These are phyloP conservation scores for Drusus annulatus DNA, from an alignment of 1,140 invertebrate species.

Conservation along the genomic window DNA sequence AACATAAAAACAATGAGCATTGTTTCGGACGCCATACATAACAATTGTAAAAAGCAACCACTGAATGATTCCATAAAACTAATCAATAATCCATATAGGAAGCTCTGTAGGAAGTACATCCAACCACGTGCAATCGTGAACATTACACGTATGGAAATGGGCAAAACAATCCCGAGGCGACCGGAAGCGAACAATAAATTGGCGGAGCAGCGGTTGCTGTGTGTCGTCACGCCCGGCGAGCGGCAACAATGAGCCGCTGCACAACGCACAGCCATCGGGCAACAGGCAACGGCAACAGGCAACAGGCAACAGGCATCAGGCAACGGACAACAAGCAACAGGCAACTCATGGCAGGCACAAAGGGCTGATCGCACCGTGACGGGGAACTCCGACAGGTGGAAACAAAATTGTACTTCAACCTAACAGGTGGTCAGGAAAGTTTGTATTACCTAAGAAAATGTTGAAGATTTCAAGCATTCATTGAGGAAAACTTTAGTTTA, in stretches of 20 bases:
- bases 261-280: neutral
- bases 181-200: conserved; percentile 11
- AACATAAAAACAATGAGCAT: no score
- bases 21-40: no score
- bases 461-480: no score
- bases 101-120: neutral
- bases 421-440: neutral
- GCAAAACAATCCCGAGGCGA: neutral
- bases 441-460: neutral
- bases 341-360: conserved; percentile 6
- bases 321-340: no score
- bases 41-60: neutral
- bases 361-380: conserved; percentile 22
- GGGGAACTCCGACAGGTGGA: conserved; percentile 1
- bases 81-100: neutral
- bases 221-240: conserved; percentile 13
- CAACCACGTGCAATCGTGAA: conserved; percentile 10
- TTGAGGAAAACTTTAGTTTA: no score
- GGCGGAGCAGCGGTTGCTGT: neutral
- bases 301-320: no score
- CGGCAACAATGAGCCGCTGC: conserved; percentile 10
- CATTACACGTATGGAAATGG: conserved; percentile 26
- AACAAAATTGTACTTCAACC: no score
- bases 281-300: no score
- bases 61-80: neutral